Conservation (phyloP, 2,797 vertebrate species). For the Sebastiscus tertius region DNA sequence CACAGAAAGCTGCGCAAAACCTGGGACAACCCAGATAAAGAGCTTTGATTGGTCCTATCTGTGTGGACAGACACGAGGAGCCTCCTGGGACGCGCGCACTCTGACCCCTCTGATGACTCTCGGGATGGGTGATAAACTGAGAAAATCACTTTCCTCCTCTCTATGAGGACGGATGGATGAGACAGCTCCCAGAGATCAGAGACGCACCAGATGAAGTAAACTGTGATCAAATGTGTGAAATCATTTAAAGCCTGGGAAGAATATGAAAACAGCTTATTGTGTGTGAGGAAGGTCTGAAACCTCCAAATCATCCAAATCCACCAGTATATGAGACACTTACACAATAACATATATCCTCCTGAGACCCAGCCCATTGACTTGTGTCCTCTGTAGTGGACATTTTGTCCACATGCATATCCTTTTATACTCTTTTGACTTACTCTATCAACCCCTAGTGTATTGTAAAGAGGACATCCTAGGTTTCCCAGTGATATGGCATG, state of each 20-base stretch:
- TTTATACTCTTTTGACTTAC: too few species aligned
- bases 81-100: conserved; percentile 63
- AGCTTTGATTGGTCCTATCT: conserved; percentile 57
- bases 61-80: conserved; percentile 51
- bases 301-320: not conserved
- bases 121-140: conserved; percentile 74
- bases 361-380: too few species aligned
- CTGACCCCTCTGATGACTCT: conserved; percentile 69
- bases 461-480: too few species aligned
- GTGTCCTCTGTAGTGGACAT: too few species aligned
- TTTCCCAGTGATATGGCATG: too few species aligned
- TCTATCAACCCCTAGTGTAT: too few species aligned
- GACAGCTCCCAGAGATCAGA: not conserved
- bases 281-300: not conserved
- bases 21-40: conserved; percentile 20
- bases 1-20: not conserved
- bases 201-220: not conserved
- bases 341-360: not conserved
- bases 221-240: not conserved
- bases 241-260: not conserved
- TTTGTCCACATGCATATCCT: too few species aligned
- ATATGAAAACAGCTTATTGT: not conserved
- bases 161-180: not conserved
- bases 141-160: conserved; percentile 48
- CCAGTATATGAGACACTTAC: not conserved